Conservation (phyloP, 2,888 invertebrate species). For the Drosophila rubida region DNA sequence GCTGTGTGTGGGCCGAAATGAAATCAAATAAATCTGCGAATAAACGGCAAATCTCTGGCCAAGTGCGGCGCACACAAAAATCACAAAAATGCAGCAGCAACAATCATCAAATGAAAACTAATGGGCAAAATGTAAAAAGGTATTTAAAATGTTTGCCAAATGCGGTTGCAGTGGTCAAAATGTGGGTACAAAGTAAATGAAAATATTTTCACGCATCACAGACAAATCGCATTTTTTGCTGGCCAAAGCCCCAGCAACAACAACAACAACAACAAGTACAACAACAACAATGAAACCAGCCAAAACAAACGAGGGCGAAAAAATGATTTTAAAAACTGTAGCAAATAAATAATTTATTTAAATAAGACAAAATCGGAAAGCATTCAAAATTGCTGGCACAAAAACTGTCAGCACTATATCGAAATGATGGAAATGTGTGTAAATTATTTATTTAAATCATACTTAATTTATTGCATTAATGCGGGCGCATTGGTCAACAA, state of each 20-base stretch:
- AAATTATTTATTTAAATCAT: constrained; percentile 3
- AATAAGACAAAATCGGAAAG: constrained; percentile 16
- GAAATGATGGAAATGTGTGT: not conserved
- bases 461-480: not conserved
- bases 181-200: constrained; percentile 69
- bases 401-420: not conserved
- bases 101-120: constrained; percentile 67
- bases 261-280: no score
- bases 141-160: constrained; percentile 77
- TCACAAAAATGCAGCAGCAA: constrained; percentile 18
- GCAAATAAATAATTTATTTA: constrained; percentile 37
- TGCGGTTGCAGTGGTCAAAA: constrained; percentile 72
- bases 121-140: constrained; percentile 73
- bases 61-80: constrained; percentile 34
- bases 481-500: not conserved
- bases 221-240: constrained; percentile 18
- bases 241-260: constrained; percentile 17
- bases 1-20: constrained; percentile 28
- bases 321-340: constrained; percentile 1
- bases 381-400: not conserved
- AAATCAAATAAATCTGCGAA: constrained; percentile 59
- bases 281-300: constrained; percentile 5
- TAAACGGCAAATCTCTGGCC: constrained; percentile 44
- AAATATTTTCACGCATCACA: constrained; percentile 53
- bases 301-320: not conserved